Base-by-base conservation (phyloP, 2,113 vertebrate species). In the Heloderma charlesbogerti region DNA sequence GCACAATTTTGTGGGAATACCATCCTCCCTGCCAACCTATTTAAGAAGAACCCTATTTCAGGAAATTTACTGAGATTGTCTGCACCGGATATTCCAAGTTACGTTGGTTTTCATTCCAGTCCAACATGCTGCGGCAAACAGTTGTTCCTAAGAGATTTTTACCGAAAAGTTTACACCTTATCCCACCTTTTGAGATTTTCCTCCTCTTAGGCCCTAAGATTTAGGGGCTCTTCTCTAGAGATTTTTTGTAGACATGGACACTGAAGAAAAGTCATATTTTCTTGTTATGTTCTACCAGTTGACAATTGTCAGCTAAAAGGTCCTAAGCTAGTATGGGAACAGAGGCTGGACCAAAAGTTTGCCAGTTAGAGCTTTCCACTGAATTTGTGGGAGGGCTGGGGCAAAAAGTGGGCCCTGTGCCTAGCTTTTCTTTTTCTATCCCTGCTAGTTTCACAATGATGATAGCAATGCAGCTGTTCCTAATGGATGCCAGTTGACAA, bases 21-120 rank as follows among this genome's bases (percentile, higher is more conserved):
- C 94, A 94, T 93, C 92, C n/a, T n/a, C n/a, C n/a, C 89, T 95
- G 94, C 93, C 94, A 95, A 93, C 74, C n/a, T n/a, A 87, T 9
- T 12, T 90, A 95, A 87, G 54, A 12, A 89, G n/a, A 43, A 84
- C 12, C 71, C 9, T 67, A 34, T 92, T 93, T 84, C 29, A 63
- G 18, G 37, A 34, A 54, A 88, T 88, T 80, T 60, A 77, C 34
- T 88, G 77, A 51, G 25, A 54, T 27, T 87, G n/a, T 48, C 71
- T n/a, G 29, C 9, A 12, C 7, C 48, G 12, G 34, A 22, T 86
- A 34, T 84, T 67, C 57, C 54, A 74, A 83, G 80, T 84, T 34
- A 45, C 13, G n/a, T 79, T 48, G 29, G 48, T 20, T 72, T 82
- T 57, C 69, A 71, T 57, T 71, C 40, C 57, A 51, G 34, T 92